Conservation (phyloP, 64 coral and sea anemone genomes). For the Acropora tenuis region DNA sequence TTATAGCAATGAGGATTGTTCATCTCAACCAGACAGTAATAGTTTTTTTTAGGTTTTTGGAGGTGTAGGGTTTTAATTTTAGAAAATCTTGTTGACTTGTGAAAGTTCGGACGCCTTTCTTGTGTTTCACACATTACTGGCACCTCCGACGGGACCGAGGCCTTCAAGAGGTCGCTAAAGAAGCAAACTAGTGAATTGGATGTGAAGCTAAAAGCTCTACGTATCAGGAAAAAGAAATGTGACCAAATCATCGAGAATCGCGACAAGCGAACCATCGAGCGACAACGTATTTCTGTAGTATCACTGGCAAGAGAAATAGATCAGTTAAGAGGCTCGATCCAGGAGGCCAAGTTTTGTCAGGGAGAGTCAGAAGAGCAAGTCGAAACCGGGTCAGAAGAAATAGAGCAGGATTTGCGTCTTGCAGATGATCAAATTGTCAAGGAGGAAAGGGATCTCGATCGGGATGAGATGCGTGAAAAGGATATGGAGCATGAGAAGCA, state of each 20-base stretch:
- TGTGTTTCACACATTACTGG: constrained; percentile 9
- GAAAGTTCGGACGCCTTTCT: constrained; percentile 19
- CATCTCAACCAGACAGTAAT: too few species aligned
- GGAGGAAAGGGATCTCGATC: neutral
- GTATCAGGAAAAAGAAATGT: neutral
- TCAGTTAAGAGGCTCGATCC: neutral
- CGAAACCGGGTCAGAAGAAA: neutral
- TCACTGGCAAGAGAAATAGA: neutral
- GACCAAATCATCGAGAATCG: neutral
- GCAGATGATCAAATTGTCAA: neutral
- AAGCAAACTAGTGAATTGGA: constrained; percentile 1
- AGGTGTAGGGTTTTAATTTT: too few species aligned
- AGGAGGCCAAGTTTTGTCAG: neutral
- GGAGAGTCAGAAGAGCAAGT: neutral
- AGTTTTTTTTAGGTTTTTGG: too few species aligned
- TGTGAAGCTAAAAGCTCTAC: neutral
- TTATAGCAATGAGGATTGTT: too few species aligned
- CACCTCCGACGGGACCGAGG: constrained; percentile 17
- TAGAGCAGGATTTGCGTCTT: neutral
- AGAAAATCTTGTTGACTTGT: too few species aligned
- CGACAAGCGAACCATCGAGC: neutral
- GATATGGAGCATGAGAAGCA: neutral
- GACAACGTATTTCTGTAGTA: neutral
- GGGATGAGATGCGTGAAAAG: neutral
- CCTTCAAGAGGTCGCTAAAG: constrained; percentile 12